Evolutionary conservation across 2,113 vertebrate genomes (phyloP), one percentile per base, ranked within the genome.

Genomic region (Odobenus rosmarus): DNA sequence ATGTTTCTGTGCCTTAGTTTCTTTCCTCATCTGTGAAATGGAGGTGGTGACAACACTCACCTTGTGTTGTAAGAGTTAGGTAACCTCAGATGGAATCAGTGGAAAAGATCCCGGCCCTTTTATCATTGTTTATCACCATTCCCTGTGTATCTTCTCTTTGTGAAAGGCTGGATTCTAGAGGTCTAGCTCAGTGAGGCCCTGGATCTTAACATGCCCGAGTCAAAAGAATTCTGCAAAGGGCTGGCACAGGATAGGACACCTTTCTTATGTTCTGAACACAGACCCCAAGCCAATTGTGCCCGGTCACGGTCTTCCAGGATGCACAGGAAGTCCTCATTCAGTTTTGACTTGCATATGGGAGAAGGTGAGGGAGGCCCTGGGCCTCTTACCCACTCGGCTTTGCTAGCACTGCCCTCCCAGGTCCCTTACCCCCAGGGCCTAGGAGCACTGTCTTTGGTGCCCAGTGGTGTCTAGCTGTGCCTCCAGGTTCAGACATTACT

Each of bases 401-500:
- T 76, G 13, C 23, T 91, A 26, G 14, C 13, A 19, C 3, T 61
- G 7, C 24, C 55, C 24, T 91, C 57, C 26, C 14, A 2, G 31
- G 36, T 67, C 31, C 80, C 96, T 97, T 82, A 94, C 77, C 59
- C 95, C 28, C 86, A 94, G 81, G 93, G 88, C 39, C 51, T 93
- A 79, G 31, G 28, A 88, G 74, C 82, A 69, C 4, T 5, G 23
- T 93, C 28, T 97, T 57, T 64, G 51, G 5, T 97, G 97, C 72
- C 97, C 96, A 97, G 69, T 76, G 81, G 7, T 97, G 98, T 89
- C 94, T 96, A 74, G 61, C 93, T 97, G 69, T 88, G 90, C 93
- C 92, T 97, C 95, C 84, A 96, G 72, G 88, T 96, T 97, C 91
- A 97, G 93, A 81, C 59, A 95, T 98, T 62, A 92, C 59, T 90